Evolutionary conservation across 1,140 invertebrate genomes (phyloP).

Genomic region (Tyrophagus putrescentiae): DNA sequence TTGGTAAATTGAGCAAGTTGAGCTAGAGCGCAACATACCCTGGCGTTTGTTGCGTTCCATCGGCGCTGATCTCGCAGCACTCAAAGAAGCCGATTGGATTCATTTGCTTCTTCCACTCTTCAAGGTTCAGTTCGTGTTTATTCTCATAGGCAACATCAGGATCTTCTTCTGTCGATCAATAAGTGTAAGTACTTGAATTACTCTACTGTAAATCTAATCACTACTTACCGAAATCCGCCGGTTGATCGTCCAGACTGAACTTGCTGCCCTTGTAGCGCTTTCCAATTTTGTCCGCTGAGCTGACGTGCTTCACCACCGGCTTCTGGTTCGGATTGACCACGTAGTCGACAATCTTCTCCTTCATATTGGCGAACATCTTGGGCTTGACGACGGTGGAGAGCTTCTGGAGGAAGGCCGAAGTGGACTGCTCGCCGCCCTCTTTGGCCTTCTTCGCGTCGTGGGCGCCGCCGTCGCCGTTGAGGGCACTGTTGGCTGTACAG

Average conservation of each 20-base stretch:
- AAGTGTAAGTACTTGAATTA: conserved; percentile 18
- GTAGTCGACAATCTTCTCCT: conserved; percentile 81
- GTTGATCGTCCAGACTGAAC: conserved; percentile 87
- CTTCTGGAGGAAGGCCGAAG: conserved; percentile 20
- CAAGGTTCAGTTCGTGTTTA: conserved; percentile 49
- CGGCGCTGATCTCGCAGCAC: conserved; percentile 77
- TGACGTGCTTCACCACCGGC: conserved; percentile 49
- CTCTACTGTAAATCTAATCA: not conserved
- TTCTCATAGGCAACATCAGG: conserved; percentile 42
- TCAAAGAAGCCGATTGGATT: conserved; percentile 69
- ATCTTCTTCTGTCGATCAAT: conserved; percentile 25
- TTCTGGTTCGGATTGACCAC: conserved; percentile 58
- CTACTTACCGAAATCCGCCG: conserved; percentile 42
- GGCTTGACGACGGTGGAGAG: conserved; percentile 51
- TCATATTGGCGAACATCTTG: conserved; percentile 81
- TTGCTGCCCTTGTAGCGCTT: conserved; percentile 70
- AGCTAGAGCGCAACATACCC: conserved; percentile 38
- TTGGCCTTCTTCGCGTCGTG: not conserved
- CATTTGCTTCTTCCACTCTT: conserved; percentile 60
- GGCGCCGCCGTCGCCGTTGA: not conserved
- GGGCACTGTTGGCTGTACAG: conserved; percentile 6
- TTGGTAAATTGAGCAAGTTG: not conserved
- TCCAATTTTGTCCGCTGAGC: conserved; percentile 58
- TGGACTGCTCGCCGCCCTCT: conserved; percentile 1
- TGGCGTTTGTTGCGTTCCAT: conserved; percentile 67